Conservation (phyloP, 2,113 vertebrate genomes). For the Gadus macrocephalus region DNA sequence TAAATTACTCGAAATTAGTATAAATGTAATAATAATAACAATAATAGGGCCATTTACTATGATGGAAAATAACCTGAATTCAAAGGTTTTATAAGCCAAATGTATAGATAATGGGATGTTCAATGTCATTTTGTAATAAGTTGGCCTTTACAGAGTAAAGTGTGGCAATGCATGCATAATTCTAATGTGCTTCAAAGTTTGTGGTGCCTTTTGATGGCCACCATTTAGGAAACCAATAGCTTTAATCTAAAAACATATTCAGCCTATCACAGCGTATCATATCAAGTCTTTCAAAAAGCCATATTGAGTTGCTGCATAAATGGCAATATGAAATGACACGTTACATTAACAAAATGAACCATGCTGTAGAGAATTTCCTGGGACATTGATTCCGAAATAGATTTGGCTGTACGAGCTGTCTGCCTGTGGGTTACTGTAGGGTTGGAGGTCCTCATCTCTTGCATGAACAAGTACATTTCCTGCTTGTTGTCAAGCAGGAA, state of each 20-base stretch:
- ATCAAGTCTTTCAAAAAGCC: background rate
- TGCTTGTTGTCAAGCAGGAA: constrained; percentile 18
- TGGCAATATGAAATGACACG: background rate
- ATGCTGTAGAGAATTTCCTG: background rate
- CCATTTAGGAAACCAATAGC: background rate
- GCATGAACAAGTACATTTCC: constrained; percentile 12
- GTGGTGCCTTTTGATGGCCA: background rate
- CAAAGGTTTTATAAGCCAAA: no score
- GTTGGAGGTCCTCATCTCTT: constrained; percentile 14
- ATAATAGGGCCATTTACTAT: no score
- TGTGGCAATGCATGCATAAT: background rate
- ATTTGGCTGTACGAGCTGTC: background rate
- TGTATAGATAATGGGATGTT: no score
- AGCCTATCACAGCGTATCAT: constrained; percentile 1
- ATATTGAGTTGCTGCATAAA: background rate
- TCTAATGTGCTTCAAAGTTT: background rate
- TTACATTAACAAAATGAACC: background rate
- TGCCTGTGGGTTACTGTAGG: background rate
- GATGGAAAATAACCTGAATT: no score
- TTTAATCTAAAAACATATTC: constrained; percentile 5
- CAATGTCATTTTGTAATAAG: no score
- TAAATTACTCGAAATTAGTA: no score
- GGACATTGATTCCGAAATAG: background rate
- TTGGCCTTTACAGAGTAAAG: no score
- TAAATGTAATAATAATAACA: no score